Evolutionary conservation across 2,113 vertebrate genomes (phyloP).

Genomic region (Chrysochloris asiatica): DNA sequence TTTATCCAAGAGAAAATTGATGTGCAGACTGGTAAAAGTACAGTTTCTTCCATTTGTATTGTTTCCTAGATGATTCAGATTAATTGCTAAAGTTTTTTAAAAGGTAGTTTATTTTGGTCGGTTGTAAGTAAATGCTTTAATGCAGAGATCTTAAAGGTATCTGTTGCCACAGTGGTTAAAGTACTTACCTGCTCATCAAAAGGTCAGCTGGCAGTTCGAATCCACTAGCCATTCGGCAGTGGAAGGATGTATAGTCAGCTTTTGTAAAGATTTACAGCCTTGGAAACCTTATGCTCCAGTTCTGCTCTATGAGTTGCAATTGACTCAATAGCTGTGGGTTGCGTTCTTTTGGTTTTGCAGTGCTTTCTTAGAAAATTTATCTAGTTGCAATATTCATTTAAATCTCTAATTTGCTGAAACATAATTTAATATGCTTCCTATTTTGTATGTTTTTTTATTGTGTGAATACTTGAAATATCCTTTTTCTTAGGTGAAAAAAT

Average conservation of each 20-base stretch:
- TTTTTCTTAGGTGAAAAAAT: neutral
- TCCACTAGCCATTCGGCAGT: neutral
- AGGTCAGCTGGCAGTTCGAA: neutral
- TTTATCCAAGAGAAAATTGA: conserved; percentile 1
- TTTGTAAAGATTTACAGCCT: neutral
- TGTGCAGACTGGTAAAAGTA: neutral
- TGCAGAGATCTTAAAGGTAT: too few species aligned
- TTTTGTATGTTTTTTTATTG: neutral
- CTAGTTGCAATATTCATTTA: neutral
- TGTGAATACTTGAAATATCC: neutral
- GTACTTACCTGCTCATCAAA: neutral
- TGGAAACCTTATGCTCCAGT: neutral
- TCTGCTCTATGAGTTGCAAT: neutral
- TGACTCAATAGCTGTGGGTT: too few species aligned
- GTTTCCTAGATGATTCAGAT: conserved; percentile 23
- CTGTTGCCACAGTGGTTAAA: neutral
- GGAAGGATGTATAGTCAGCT: neutral
- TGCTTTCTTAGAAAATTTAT: conserved; percentile 23
- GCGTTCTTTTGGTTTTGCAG: neutral
- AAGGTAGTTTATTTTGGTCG: neutral
- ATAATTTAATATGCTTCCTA: neutral
- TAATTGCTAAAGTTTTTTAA: conserved; percentile 21
- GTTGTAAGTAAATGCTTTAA: neutral
- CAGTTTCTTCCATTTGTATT: neutral
- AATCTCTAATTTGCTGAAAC: conserved; percentile 22